These are phyloP conservation scores for Hydriomena furcata DNA, from an alignment of 2,888 invertebrate genomes.

Conservation along the genomic window DNA sequence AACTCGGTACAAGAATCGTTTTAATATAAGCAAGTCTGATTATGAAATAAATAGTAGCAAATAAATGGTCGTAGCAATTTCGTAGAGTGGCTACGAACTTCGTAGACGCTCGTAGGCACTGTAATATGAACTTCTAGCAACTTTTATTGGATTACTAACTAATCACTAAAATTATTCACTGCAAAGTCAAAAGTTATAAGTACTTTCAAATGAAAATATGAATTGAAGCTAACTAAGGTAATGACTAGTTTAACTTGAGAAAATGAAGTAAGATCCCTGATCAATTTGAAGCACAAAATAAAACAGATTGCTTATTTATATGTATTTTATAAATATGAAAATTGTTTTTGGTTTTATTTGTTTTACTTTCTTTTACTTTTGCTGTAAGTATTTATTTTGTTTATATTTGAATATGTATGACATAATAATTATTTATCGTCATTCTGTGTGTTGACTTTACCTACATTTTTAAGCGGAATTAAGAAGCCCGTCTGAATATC, in stretches of 20 bases:
- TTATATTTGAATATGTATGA: too few relatives aligned
- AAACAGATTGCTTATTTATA: too few relatives aligned
- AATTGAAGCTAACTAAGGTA: background rate
- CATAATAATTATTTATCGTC: too few relatives aligned
- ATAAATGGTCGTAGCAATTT: constrained; percentile 18
- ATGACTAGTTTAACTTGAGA: background rate
- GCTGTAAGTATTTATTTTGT: too few relatives aligned
- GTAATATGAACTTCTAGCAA: constrained; percentile 17
- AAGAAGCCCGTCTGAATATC: too few relatives aligned
- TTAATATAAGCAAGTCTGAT: constrained; percentile 10
- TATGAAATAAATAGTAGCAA: constrained; percentile 3
- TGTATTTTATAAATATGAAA: too few relatives aligned
- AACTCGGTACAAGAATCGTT: constrained; percentile 6
- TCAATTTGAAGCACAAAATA: too few relatives aligned
- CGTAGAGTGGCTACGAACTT: constrained; percentile 20
- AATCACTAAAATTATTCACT: constrained; percentile 19
- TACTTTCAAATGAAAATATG: background rate
- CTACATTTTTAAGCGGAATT: too few relatives aligned
- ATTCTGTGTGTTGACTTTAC: too few relatives aligned
- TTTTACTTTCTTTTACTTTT: too few relatives aligned
- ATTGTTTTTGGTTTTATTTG: too few relatives aligned
- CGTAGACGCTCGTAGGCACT: constrained; percentile 19
- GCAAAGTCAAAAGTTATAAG: constrained; percentile 11
- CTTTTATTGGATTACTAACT: constrained; percentile 20
- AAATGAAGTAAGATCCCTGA: too few relatives aligned